phyloP scores from a whole-genome alignment of 1,140 invertebrate species.

The Campoletis sonorensis region DNA sequence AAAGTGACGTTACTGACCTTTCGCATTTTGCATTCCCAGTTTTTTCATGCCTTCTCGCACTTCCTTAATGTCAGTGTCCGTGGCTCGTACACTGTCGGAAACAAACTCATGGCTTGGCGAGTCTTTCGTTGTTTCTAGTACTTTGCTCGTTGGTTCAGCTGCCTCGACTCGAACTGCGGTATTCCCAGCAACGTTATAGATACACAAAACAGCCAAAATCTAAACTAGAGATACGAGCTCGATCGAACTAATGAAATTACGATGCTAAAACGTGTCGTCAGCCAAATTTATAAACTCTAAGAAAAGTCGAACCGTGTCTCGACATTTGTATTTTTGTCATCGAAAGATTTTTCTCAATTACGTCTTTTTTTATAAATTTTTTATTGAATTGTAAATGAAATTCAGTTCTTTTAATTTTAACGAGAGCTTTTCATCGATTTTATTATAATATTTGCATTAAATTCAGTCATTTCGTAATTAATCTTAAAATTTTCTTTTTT shows the following conservation, averaged over 20 bases:
- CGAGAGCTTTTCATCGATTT: too few species aligned
- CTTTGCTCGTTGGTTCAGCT: slow-evolving; percentile 58
- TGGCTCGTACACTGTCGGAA: slow-evolving; percentile 81
- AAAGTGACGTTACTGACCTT: slow-evolving; percentile 68
- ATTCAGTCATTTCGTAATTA: too few species aligned
- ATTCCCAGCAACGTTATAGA: slow-evolving; percentile 53
- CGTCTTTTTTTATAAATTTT: too few species aligned
- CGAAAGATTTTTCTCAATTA: too few species aligned
- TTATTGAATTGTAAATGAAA: too few species aligned
- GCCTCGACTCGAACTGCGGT: slow-evolving; percentile 67
- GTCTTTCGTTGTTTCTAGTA: slow-evolving; percentile 57
- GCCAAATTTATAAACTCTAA: too few species aligned
- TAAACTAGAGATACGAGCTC: background rate
- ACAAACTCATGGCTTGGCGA: slow-evolving; percentile 80
- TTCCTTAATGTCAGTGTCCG: slow-evolving; percentile 81
- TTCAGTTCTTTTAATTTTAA: too few species aligned
- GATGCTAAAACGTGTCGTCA: background rate
- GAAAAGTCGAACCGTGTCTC: background rate
- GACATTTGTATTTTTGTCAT: background rate
- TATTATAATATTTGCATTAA: too few species aligned
- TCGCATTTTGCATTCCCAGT: slow-evolving; percentile 76
- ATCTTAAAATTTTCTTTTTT: too few species aligned
- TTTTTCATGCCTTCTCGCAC: slow-evolving; percentile 83
- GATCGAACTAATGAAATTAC: background rate
- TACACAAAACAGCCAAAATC: slow-evolving; percentile 25